phyloP scores from a whole-genome alignment of 1,140 invertebrate genomes.

The Phortica variegata region DNA sequence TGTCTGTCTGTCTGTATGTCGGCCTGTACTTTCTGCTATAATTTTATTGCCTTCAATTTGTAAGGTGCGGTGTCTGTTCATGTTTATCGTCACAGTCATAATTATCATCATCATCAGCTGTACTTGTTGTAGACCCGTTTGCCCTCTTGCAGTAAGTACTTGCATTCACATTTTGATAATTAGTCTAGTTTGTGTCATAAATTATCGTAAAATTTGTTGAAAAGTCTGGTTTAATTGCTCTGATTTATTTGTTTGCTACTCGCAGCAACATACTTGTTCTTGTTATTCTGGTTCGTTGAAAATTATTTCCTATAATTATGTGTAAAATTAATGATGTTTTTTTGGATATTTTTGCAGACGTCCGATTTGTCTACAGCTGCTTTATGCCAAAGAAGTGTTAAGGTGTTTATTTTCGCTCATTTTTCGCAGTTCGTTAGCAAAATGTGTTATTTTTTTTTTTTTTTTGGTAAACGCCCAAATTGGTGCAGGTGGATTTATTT shows the following conservation, averaged over 20 bases:
- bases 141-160: too few relatives aligned
- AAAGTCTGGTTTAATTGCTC: slow-evolving; percentile 50
- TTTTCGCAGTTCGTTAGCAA: slow-evolving; percentile 23
- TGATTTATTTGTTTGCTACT: slow-evolving; percentile 37
- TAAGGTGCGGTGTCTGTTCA: background rate
- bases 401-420: slow-evolving; percentile 10
- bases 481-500: too few relatives aligned
- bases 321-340: slow-evolving; percentile 39
- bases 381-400: slow-evolving; percentile 13
- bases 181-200: slow-evolving; percentile 45
- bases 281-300: slow-evolving; percentile 10
- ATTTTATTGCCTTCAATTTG: slow-evolving; percentile 12
- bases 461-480: too few relatives aligned
- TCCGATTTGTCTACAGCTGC: slow-evolving; percentile 15
- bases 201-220: slow-evolving; percentile 39
- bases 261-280: background rate
- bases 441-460: too few relatives aligned
- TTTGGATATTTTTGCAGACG: slow-evolving; percentile 20
- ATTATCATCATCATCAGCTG: slow-evolving; percentile 7
- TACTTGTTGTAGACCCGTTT: slow-evolving; percentile 14
- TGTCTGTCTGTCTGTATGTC: slow-evolving; percentile 1
- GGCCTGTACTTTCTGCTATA: slow-evolving; percentile 11
- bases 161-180: too few relatives aligned
- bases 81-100: background rate
- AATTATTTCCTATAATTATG: slow-evolving; percentile 26